Evolutionary conservation across 2,888 invertebrate genomes (phyloP), one percentile per base, ranked within the genome.

Genomic region (Lepidochrysops patricia): DNA sequence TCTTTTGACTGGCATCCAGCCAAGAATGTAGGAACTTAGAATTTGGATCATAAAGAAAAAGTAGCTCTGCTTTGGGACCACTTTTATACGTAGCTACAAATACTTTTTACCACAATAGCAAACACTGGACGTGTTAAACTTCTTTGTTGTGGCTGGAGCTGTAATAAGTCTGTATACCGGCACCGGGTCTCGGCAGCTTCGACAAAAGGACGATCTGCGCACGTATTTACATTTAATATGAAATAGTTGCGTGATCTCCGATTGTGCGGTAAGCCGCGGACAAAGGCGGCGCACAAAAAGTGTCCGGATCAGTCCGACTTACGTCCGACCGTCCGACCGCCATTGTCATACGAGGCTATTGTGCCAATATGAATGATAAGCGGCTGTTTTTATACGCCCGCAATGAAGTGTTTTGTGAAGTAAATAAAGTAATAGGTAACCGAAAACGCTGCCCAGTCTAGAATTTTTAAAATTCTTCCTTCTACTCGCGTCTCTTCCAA

Each of bases 331-430:
- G 29, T 2, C 29, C 29, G 29, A 9, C n/a, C 19, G 48, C 48
- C 25, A 49, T 49, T 49, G 48, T 43, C 7, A n/a, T 13, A 29
- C 32, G 7, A 49, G 58, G 50, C 58, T 35, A 52, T 58, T 58
- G 58, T 58, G 25, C 26, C 50, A 50, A 58, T 58, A 52, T 58
- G 52, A 58, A 58, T 52, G 50, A 52, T 52, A 58, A 52, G 58
- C 50, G 50, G 15, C 58, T 50, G 52, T 52, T 52, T 50, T 27
- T 27, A 32, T 27, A 19, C 4, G 9, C 15, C 2, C 25, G 25
- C 2, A 15, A 7, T 27, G 27, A 4, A 52, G n/a, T 9, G 9
- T 29, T 29, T 7, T 29, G 43, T 9, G 43, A 19, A 19, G 19
- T 23, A 43, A 43, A 43, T 43, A 23, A n/a, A n/a, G n/a, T n/a